These are phyloP conservation scores for Indicator indicator DNA, from an alignment of 2,113 vertebrate genomes.

Conservation along the genomic window DNA sequence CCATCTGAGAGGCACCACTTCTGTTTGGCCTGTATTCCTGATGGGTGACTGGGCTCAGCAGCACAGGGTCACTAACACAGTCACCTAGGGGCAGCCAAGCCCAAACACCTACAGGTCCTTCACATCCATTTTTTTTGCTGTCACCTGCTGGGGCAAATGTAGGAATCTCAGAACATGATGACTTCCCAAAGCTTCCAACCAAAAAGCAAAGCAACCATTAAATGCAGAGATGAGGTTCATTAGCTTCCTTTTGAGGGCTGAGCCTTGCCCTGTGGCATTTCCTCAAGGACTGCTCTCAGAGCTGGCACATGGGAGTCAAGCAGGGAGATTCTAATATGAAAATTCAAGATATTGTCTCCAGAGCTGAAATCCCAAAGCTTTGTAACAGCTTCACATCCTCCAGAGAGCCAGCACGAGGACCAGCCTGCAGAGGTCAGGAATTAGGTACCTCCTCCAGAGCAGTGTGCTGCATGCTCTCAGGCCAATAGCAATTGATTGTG, in stretches of 20 bases:
- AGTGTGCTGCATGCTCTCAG: background rate
- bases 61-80: background rate
- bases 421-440: background rate
- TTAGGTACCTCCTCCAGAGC: background rate
- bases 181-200: background rate
- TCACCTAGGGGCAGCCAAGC: background rate
- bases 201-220: background rate
- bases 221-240: background rate
- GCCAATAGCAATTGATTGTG: background rate
- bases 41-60: background rate
- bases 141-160: background rate
- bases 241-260: background rate
- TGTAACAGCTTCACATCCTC: background rate
- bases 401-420: accelerated
- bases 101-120: background rate
- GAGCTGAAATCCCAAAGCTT: background rate
- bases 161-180: background rate
- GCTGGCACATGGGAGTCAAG: background rate
- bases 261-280: background rate
- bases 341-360: background rate
- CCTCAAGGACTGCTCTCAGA: background rate
- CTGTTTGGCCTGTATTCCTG: background rate
- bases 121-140: background rate
- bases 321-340: background rate
- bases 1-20: background rate